phyloP scores from a whole-genome alignment of 2,797 vertebrate genomes.

The Nyctalus aviator region DNA sequence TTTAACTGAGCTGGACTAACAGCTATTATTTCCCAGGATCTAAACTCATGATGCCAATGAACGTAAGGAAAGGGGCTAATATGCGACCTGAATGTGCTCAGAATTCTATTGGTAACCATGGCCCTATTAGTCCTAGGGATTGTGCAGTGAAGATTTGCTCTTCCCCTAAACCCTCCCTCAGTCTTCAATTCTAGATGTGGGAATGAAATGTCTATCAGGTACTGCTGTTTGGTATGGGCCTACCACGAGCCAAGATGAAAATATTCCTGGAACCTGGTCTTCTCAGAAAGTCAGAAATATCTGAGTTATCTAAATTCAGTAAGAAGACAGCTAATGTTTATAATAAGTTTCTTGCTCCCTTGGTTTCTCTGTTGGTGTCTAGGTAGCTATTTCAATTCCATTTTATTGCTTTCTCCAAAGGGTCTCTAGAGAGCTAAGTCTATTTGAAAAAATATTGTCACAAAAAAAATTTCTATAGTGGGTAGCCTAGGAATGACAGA shows the following conservation, averaged over 20 bases:
- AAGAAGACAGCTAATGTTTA: not conserved
- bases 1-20: not conserved
- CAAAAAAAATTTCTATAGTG: not conserved
- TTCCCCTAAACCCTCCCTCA: not conserved
- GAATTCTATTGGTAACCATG: not conserved
- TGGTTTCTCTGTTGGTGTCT: not conserved
- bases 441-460: not conserved
- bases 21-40: not conserved
- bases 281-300: constrained; percentile 1
- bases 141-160: not conserved
- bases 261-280: not conserved
- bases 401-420: not conserved
- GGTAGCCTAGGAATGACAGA: not conserved
- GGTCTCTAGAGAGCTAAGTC: not conserved
- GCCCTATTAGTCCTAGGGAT: rapidly evolving
- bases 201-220: not conserved
- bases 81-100: not conserved
- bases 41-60: not conserved
- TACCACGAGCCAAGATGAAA: not conserved
- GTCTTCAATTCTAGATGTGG: not conserved
- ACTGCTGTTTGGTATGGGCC: not conserved
- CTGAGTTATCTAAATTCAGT: not conserved
- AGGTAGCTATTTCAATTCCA: not conserved
- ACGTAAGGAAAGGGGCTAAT: not conserved
- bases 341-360: not conserved